These are phyloP conservation scores for Zaprionus bogoriensis DNA, from an alignment of 2,888 invertebrate species.

Conservation along the genomic window DNA sequence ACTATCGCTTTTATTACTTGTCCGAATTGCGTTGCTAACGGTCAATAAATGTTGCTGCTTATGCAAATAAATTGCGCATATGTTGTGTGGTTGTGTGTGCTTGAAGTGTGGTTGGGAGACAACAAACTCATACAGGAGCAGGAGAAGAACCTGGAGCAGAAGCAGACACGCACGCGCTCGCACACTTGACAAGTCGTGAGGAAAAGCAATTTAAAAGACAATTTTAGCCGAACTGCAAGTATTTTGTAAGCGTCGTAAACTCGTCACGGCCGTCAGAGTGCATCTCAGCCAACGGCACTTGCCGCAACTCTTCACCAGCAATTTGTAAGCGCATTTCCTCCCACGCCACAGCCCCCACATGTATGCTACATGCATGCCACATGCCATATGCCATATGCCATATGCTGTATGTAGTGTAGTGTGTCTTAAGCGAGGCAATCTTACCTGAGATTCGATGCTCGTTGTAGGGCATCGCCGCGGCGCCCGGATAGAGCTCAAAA, in stretches of 20 bases:
- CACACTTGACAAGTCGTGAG: slow-evolving; percentile 38
- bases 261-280: slow-evolving; percentile 56
- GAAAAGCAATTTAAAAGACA: slow-evolving; percentile 61
- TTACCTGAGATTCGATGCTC: slow-evolving; percentile 82
- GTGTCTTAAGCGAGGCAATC: slow-evolving; percentile 23
- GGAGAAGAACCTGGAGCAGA: too few relatives aligned
- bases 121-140: slow-evolving; percentile 23
- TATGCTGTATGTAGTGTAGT: too few relatives aligned
- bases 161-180: not conserved
- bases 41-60: slow-evolving; percentile 26
- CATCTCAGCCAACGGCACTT: slow-evolving; percentile 56
- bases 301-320: slow-evolving; percentile 48
- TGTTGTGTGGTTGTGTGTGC: not conserved
- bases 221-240: slow-evolving; percentile 37
- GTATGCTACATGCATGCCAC: not conserved
- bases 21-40: slow-evolving; percentile 3
- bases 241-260: slow-evolving; percentile 42
- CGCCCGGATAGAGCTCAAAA: slow-evolving; percentile 77
- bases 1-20: too few relatives aligned
- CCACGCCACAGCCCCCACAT: not conserved
- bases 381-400: not conserved
- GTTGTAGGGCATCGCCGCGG: slow-evolving; percentile 68
- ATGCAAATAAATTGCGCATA: slow-evolving; percentile 10
- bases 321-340: slow-evolving; percentile 23
- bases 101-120: not conserved